Conservation (phyloP, 2,113 vertebrate genomes). For the Cynocephalus volans region DNA sequence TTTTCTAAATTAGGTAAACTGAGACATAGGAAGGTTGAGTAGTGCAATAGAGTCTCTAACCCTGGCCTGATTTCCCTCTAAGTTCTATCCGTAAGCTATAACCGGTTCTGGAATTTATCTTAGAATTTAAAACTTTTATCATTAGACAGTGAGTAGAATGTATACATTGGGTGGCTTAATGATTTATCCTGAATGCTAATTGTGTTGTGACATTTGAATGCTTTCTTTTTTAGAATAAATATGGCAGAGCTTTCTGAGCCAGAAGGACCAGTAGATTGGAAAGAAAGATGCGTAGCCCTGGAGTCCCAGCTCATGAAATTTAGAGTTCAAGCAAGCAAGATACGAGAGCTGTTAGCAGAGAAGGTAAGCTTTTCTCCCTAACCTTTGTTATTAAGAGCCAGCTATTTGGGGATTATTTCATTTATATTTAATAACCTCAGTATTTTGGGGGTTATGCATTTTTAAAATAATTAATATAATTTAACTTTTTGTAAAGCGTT, state of each 20-base stretch:
- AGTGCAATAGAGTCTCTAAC: not conserved
- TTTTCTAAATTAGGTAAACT: conserved; percentile 37
- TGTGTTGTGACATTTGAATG: conserved; percentile 47
- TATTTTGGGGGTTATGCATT: not conserved
- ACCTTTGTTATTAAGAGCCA: not conserved
- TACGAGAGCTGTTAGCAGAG: conserved; percentile 96
- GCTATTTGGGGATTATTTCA: not conserved
- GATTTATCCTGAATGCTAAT: conserved; percentile 20
- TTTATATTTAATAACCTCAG: not conserved
- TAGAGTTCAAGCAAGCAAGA: conserved; percentile 97
- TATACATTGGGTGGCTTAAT: not conserved
- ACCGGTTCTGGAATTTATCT: conserved; percentile 10
- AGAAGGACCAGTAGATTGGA: conserved; percentile 94
- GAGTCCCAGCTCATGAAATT: conserved; percentile 98
- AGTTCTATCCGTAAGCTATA: not conserved
- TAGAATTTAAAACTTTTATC: conserved; percentile 37
- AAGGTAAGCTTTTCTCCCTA: conserved; percentile 91
- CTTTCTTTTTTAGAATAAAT: conserved; percentile 84
- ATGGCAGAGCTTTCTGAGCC: conserved; percentile 95
- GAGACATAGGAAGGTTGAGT: not conserved
- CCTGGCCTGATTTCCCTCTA: not conserved
- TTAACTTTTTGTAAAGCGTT: conserved; percentile 49
- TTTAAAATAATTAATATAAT: conserved; percentile 27
- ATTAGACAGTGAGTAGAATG: not conserved
- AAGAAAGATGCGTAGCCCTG: conserved; percentile 95